phyloP scores from a whole-genome alignment of 2,888 invertebrate genomes.

The Acanthopleura granulata region DNA sequence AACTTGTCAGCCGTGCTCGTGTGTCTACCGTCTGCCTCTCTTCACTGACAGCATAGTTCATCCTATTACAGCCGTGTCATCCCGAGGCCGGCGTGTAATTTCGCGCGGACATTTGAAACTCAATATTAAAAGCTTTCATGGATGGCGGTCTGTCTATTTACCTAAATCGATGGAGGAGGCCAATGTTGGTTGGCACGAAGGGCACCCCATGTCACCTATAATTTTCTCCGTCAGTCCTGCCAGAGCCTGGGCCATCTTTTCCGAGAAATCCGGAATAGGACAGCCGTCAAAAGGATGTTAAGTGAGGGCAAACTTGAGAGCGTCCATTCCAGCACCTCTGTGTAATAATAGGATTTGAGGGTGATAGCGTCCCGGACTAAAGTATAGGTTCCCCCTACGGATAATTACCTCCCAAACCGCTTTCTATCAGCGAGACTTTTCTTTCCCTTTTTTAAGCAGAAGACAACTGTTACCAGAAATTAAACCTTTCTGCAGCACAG shows the following conservation, averaged over 20 bases:
- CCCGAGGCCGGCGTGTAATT: neutral
- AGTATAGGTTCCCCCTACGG: too few relatives aligned
- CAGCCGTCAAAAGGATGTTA: conserved; percentile 1
- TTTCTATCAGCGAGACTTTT: too few relatives aligned
- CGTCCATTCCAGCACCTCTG: too few relatives aligned
- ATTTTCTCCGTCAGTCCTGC: neutral
- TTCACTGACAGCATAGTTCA: neutral
- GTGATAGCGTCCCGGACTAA: too few relatives aligned
- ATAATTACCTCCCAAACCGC: too few relatives aligned
- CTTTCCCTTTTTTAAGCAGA: too few relatives aligned
- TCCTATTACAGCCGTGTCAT: neutral
- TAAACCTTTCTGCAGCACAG: too few relatives aligned
- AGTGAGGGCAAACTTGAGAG: neutral
- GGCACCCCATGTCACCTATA: neutral
- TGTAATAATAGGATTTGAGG: too few relatives aligned
- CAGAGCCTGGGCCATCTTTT: neutral
- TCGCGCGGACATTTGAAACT: neutral
- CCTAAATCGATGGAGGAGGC: neutral
- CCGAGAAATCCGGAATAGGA: too few relatives aligned
- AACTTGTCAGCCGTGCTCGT: too few relatives aligned
- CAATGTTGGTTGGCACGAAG: neutral
- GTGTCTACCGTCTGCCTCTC: too few relatives aligned
- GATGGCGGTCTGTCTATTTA: neutral
- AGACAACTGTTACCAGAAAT: too few relatives aligned
- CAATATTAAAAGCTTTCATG: conserved; percentile 7